Base-by-base conservation (phyloP, 2,888 invertebrate species). In the Tortrix viridana region DNA sequence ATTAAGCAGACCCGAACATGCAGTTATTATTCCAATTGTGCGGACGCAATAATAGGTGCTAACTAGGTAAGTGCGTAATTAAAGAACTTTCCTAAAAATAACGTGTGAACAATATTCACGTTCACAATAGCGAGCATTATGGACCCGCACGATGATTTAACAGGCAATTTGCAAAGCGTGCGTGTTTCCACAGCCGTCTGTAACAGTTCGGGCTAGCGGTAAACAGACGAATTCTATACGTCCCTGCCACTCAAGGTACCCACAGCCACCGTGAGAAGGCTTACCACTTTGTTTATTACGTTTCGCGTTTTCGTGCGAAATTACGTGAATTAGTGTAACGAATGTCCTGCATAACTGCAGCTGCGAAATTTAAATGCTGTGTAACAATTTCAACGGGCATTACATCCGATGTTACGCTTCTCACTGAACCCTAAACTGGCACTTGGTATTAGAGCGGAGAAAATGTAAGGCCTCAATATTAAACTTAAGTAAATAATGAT, bases 181-280 rank as follows among this genome's bases (percentile, higher is more conserved):
- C 77, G 75, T 79, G 79, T 76, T 76, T 83, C 76, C 72, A 75
- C 57, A 48, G 47, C 53, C 41, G 38, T 53, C 60, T 62, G 54
- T 54, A 67, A 64, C 60, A 60, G 55, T 61, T 49, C 69, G 70
- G 71, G 63, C 57, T 83, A 84, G 79, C 84, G 82, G 84, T 81
- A 74, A 67, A 74, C 60, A 41, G 59, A 41, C 66, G 60, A 65
- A 72, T 72, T 73, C 71, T 74, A 74, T 76, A 73, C 71, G 74
- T 77, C 74, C 76, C 68, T 26, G 41, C 19, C 58, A 43, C 44
- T 43, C 20, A 43, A 44, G 14, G 48, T 41, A 57, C 57, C 61
- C 60, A 56, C 63, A 43, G 62, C 59, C 71, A 68, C 72, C 79
- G 79, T 78, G 80, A 79, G 81, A 81, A 79, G 74, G 71, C 66